These are phyloP conservation scores for Orius laevigatus DNA, from an alignment of 1,140 invertebrate species.

Conservation along the genomic window DNA sequence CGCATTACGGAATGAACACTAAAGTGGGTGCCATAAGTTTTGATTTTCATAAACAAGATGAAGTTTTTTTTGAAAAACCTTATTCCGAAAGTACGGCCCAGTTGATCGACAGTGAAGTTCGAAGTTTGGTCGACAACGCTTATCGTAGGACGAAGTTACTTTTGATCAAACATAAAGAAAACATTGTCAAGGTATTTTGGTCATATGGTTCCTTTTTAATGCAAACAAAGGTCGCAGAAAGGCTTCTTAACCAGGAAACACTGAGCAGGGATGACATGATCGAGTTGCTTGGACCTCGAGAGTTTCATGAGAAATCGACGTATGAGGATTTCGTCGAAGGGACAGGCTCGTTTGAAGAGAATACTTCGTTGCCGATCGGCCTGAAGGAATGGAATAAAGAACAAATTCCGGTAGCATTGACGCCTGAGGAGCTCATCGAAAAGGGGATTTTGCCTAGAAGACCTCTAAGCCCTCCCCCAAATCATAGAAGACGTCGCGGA, in stretches of 20 bases:
- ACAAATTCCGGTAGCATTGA: background rate
- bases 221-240: conserved; percentile 63
- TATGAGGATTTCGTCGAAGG: conserved; percentile 61
- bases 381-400: conserved; percentile 84
- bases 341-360: conserved; percentile 83
- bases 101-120: conserved; percentile 88
- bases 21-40: conserved; percentile 96
- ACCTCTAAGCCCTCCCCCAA: no score
- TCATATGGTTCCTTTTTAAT: background rate
- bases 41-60: conserved; percentile 79
- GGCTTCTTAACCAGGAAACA: conserved; percentile 88
- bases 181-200: conserved; percentile 62
- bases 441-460: no score
- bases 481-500: no score
- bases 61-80: conserved; percentile 90
- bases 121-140: conserved; percentile 65
- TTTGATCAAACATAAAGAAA: conserved; percentile 67
- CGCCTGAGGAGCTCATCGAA: conserved; percentile 15
- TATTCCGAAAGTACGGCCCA: conserved; percentile 97
- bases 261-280: conserved; percentile 96
- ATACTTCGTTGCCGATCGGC: conserved; percentile 87
- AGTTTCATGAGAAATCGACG: conserved; percentile 97
- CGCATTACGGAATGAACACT: conserved; percentile 95
- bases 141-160: conserved; percentile 66
- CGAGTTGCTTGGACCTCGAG: conserved; percentile 80